Percentiles rank a stretch among this genome's conserved stretches.
Evolutionary conservation across 2,888 invertebrate genomes (phyloP).

Genomic region (Caenorhabditis uteleia): DNA sequence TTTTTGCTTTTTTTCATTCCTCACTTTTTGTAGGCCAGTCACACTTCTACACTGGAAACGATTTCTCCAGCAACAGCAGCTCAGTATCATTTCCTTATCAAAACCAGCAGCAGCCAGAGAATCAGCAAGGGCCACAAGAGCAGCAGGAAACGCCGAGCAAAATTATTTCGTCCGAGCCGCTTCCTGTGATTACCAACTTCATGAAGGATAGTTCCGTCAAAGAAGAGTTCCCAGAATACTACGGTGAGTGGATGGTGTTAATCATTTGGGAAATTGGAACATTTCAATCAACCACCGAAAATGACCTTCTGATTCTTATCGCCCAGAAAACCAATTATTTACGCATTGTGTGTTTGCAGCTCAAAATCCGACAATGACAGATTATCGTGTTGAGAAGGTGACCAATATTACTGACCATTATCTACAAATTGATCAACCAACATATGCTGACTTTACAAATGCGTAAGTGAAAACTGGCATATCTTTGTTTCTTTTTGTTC

Average conservation of each 20-base stretch:
- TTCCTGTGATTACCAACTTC: conserved; percentile 31
- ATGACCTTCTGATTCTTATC: conserved; percentile 6
- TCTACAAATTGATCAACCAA: conserved; percentile 33
- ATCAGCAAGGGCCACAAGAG: not conserved
- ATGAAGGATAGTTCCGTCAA: conserved; percentile 40
- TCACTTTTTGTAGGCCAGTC: not conserved
- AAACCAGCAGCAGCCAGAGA: not conserved
- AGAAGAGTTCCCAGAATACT: conserved; percentile 26
- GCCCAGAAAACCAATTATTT: conserved; percentile 8
- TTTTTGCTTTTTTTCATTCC: conserved; percentile 3
- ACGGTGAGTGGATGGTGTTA: conserved; percentile 23
- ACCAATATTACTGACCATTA: conserved; percentile 28
- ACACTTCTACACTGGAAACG: conserved; percentile 29
- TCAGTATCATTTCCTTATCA: conserved; percentile 1
- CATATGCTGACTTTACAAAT: conserved; percentile 40
- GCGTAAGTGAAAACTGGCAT: conserved; percentile 23
- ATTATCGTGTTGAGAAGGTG: conserved; percentile 37
- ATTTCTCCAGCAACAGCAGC: conserved; percentile 1
- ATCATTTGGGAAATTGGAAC: not conserved
- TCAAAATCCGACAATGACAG: conserved; percentile 29
- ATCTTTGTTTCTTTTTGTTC: not conserved
- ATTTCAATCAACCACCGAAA: not conserved
- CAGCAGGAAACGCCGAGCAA: conserved; percentile 4
- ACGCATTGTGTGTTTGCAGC: not conserved
- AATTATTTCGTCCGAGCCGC: not conserved